Evolutionary conservation across 2,888 invertebrate genomes (phyloP).

Genomic region (Erebia ligea): DNA sequence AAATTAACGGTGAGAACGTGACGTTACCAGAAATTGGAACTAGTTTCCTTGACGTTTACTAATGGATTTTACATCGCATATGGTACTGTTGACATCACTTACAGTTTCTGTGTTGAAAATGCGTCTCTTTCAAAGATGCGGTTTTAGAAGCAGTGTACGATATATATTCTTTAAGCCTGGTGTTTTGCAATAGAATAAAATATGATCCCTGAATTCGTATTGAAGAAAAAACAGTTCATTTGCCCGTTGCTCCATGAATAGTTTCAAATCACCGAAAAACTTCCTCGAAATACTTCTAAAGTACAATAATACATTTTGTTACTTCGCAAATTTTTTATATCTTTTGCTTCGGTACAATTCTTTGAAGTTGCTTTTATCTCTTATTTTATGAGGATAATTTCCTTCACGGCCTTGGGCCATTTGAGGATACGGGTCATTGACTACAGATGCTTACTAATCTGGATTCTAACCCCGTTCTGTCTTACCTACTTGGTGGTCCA

Average conservation of each 20-base stretch:
- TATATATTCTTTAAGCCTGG: no score
- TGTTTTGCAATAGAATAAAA: no score
- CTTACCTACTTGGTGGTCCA: slow-evolving; percentile 35
- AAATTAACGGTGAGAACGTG: no score
- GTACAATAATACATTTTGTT: not conserved
- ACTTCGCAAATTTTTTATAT: not conserved
- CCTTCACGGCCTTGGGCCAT: slow-evolving; percentile 34
- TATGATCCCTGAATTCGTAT: no score
- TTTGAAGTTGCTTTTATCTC: slow-evolving; percentile 33
- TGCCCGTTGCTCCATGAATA: not conserved
- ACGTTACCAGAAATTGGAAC: no score
- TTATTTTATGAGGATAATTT: slow-evolving; percentile 25
- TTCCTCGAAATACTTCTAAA: not conserved
- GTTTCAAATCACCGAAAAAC: not conserved
- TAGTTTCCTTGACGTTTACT: no score
- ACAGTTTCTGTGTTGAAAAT: no score
- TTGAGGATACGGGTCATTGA: slow-evolving; percentile 64
- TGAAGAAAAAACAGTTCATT: no score
- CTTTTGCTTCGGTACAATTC: not conserved
- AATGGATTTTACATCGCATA: no score
- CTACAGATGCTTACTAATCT: slow-evolving; percentile 58
- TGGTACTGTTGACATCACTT: no score
- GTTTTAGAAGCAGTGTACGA: no score
- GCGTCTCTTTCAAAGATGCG: no score
- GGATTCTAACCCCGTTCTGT: slow-evolving; percentile 72